Conservation (phyloP, 2,113 vertebrate species). For the human region GRCh38 chr9:133707001-133707500, state of each 20-base stretch:
- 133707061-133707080: not conserved
- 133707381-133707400: not conserved
- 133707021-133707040: not conserved
- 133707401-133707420: not conserved
- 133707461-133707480: too few relatives aligned
- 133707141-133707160: rapidly evolving
- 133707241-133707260: constrained; percentile 50
- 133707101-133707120: rapidly evolving
- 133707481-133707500: rapidly evolving
- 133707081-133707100: not conserved
- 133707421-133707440: not conserved
- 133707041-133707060: too few relatives aligned
- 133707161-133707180: not conserved
- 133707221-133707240: not conserved
- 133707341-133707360: rapidly evolving
- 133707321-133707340: not conserved
- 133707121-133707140: rapidly evolving
- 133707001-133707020: rapidly evolving
- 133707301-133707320: not conserved
- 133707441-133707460: not conserved
- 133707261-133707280: constrained; percentile 8
- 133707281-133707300: not conserved
- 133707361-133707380: not conserved
- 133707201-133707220: rapidly evolving
- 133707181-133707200: not conserved